Evolutionary conservation across 2,113 vertebrate species (phyloP), one percentile per base, ranked within the genome.

Genomic region (Macroglossus sobrinus): DNA sequence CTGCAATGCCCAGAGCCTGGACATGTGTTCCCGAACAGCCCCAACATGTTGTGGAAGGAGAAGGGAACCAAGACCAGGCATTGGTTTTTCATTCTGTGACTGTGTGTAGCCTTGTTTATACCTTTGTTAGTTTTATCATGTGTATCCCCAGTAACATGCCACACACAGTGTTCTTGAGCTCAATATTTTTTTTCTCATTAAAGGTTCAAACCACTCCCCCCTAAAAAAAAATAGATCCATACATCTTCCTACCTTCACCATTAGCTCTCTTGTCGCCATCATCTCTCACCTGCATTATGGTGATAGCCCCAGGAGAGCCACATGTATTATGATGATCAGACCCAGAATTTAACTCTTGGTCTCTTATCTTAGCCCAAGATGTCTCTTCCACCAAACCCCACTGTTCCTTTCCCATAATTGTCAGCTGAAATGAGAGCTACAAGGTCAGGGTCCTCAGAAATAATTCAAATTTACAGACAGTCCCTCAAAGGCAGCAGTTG

Each of bases 41-140:
- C 99, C 93, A 99, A 99, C 98, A 99, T 99, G 99, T 97, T 99
- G 90, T 98, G 99, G 92, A 99, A 98, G 1, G 99, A 99, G 43
- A 99, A 99, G 0, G 99, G 99, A 95, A 98, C 96, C 0, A 91
- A 96, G 84, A 57, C 63, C 76, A 18, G 63, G 26, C 53, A 5
- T 50, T 68, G 7, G 40, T 33, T 16, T 68, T 61, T 7, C 10
- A 1, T 81, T 80, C 72, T 45, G 53, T 35, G 43, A 40, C 59
- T 4, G 2, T 33, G 35, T 63, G 21, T 68, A 21, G 45, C 0
- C 84, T 38, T 86, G 30, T 14, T 2, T 22, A 12, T 35, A 18
- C 24, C 55, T 76, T 21, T 50, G 21, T 24, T 45, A 43, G 1
- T 35, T 78, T 35, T 57, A 12, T 75, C 5, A 2, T 30, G 38